Conservation (phyloP, 2,888 invertebrate genomes). For the Lithosia quadra region DNA sequence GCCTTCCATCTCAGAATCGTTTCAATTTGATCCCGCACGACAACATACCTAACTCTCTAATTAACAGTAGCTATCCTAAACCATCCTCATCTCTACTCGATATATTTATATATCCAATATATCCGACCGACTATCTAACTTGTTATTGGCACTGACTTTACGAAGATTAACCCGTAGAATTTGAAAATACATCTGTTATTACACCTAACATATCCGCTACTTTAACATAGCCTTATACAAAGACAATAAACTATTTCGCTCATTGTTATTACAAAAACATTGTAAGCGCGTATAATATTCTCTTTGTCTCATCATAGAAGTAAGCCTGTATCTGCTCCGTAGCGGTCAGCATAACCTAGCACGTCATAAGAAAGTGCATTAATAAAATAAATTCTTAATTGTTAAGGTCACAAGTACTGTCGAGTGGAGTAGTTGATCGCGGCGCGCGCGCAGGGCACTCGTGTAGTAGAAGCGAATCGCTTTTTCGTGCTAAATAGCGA, state of each 20-base stretch:
- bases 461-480: slow-evolving; percentile 84
- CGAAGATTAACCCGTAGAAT: not conserved
- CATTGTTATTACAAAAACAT: not conserved
- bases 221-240: not conserved
- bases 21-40: not conserved
- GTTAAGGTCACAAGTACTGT: slow-evolving; percentile 80
- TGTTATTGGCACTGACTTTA: not conserved
- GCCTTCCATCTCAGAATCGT: not conserved
- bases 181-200: not conserved
- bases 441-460: slow-evolving; percentile 82
- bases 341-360: slow-evolving; percentile 54
- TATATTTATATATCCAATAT: not conserved
- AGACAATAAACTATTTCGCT: not conserved
- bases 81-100: not conserved
- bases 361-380: slow-evolving; percentile 85
- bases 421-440: slow-evolving; percentile 76
- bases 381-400: slow-evolving; percentile 85
- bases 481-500: slow-evolving; percentile 70
- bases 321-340: slow-evolving; percentile 50
- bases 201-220: not conserved
- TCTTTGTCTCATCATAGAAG: slow-evolving; percentile 63
- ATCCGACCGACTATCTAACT: not conserved
- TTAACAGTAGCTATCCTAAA: not conserved
- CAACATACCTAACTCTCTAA: not conserved
- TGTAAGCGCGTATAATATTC: slow-evolving; percentile 20